phyloP scores from a whole-genome alignment of 2,113 vertebrate genomes.

The Percopsis transmontana region DNA sequence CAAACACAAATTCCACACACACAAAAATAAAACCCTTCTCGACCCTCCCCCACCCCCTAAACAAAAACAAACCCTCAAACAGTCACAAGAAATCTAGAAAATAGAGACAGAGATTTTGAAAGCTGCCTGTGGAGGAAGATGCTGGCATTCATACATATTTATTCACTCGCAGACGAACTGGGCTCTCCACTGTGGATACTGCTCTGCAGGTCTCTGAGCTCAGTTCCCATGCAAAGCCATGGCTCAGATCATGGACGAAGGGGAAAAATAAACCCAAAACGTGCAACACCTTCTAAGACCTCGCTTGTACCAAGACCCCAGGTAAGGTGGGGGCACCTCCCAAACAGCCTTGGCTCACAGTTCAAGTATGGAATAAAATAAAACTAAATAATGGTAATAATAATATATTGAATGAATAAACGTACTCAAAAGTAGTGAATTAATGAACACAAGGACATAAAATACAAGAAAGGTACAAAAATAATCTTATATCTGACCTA shows the following conservation, averaged over 20 bases:
- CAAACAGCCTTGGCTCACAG: neutral
- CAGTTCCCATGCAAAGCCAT: conserved; percentile 79
- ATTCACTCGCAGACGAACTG: conserved; percentile 48
- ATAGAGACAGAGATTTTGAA: conserved; percentile 65
- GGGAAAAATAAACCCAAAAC: conserved; percentile 41
- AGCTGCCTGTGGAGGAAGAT: conserved; percentile 75
- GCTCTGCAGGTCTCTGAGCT: conserved; percentile 62
- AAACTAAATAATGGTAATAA: conserved; percentile 37
- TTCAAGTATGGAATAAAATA: conserved; percentile 60
- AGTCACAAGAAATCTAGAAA: conserved; percentile 59
- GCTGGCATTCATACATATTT: conserved; percentile 72
- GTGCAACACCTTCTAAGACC: conserved; percentile 66
- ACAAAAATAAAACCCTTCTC: conserved; percentile 4
- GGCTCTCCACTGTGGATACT: conserved; percentile 35
- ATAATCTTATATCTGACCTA: conserved; percentile 17
- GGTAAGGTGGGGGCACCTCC: conserved; percentile 6
- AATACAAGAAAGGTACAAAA: neutral
- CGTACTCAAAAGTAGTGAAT: too few species aligned
- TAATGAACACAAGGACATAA: neutral
- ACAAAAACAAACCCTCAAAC: conserved; percentile 24
- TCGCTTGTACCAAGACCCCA: conserved; percentile 53
- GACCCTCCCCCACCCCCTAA: conserved; percentile 1
- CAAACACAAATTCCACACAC: conserved; percentile 28
- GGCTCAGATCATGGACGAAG: conserved; percentile 55
- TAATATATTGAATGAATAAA: conserved; percentile 31